Evolutionary conservation across 1,140 invertebrate species (phyloP).

Genomic region (Zaprionus tsacasi): DNA sequence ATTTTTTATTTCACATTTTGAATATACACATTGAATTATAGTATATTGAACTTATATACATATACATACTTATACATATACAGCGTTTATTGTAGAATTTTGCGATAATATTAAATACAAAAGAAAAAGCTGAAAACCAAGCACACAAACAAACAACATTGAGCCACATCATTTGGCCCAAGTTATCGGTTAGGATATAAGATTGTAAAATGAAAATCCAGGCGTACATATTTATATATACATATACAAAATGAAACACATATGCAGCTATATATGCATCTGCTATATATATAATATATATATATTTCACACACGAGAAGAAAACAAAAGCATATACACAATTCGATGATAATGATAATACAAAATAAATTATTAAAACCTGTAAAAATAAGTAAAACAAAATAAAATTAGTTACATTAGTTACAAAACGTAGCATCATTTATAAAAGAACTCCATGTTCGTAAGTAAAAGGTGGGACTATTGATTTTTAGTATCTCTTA

Average conservation of each 20-base stretch:
- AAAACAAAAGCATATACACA: constrained; percentile 64
- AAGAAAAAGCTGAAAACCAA: constrained; percentile 48
- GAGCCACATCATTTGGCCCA: constrained; percentile 53
- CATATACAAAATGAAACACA: constrained; percentile 56
- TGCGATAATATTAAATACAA: constrained; percentile 65
- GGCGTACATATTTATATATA: constrained; percentile 74
- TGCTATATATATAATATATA: constrained; percentile 59
- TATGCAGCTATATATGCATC: constrained; percentile 74
- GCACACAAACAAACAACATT: constrained; percentile 50
- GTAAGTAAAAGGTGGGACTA: neutral
- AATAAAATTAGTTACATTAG: constrained; percentile 83
- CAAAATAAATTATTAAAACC: constrained; percentile 75
- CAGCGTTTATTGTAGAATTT: constrained; percentile 72
- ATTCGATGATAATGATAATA: constrained; percentile 67
- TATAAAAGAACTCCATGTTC: constrained; percentile 19
- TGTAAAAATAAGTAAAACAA: constrained; percentile 81
- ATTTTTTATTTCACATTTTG: constrained; percentile 79
- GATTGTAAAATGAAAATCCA: constrained; percentile 77
- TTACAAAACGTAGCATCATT: constrained; percentile 69
- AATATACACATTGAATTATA: constrained; percentile 72
- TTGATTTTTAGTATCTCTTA: neutral
- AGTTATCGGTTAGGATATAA: constrained; percentile 68
- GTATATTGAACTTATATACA: constrained; percentile 59
- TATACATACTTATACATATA: constrained; percentile 49
- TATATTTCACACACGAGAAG: constrained; percentile 36